phyloP scores from a whole-genome alignment of 2,113 vertebrate species.

The Antidorcas marsupialis region DNA sequence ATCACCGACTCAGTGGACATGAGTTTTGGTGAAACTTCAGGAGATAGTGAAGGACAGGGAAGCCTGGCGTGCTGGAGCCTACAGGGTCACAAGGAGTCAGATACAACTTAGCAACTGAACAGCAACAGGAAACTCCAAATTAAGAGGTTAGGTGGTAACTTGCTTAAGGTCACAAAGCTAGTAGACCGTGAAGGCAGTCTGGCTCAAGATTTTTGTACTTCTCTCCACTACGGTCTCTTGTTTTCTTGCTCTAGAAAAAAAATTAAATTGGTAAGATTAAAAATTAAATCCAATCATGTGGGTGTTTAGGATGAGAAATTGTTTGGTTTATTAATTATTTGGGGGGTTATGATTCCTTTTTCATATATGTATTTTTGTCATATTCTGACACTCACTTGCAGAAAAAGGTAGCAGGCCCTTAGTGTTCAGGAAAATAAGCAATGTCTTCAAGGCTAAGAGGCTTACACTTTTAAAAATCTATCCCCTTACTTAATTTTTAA shows the following conservation, averaged over 20 bases:
- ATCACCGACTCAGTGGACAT: background rate
- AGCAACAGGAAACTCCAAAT: background rate
- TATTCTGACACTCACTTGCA: background rate
- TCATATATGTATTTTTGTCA: background rate
- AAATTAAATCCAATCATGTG: background rate
- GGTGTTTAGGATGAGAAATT: background rate
- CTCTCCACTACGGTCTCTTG: background rate
- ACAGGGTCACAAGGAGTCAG: background rate
- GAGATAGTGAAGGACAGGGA: background rate
- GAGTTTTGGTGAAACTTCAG: background rate
- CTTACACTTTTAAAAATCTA: background rate
- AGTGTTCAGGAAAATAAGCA: background rate
- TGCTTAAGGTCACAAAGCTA: background rate
- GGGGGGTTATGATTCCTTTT: background rate
- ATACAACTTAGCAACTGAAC: background rate
- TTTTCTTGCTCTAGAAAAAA: background rate
- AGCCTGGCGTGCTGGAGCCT: background rate
- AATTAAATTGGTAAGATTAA: background rate
- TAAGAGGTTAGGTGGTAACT: background rate
- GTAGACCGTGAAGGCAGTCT: background rate
- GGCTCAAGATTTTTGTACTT: background rate
- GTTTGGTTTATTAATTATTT: background rate
- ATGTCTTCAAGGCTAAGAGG: background rate
- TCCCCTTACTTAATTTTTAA: background rate
- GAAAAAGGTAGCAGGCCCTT: background rate